Percentiles rank a stretch among this genome's conserved stretches.
phyloP scores from a whole-genome alignment of 2,113 vertebrate species.

The Mystacornis crossleyi region DNA sequence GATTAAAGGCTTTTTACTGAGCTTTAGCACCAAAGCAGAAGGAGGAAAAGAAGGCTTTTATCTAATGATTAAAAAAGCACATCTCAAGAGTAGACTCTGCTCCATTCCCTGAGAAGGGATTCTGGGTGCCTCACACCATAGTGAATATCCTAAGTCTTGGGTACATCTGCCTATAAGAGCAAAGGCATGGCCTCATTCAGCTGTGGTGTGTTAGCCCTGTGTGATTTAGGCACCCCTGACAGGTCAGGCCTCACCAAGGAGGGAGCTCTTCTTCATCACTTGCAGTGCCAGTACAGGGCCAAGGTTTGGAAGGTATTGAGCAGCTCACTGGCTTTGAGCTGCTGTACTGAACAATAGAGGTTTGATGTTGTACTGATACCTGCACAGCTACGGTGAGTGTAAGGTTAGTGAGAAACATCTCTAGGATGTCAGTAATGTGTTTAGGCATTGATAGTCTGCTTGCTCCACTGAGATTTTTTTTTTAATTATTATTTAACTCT shows the following conservation, averaged over 20 bases:
- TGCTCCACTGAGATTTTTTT: not conserved
- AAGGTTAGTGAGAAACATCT: not conserved
- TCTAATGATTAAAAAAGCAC: not conserved
- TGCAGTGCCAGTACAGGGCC: not conserved
- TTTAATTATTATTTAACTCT: not conserved
- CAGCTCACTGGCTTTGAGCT: not conserved
- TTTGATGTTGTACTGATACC: not conserved
- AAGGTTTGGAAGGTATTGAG: not conserved
- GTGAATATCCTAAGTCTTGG: not conserved
- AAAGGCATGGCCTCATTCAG: not conserved
- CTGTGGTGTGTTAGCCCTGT: fast-evolving
- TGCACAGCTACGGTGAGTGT: not conserved
- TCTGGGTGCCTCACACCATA: not conserved
- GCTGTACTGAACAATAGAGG: not conserved
- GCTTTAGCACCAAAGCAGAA: not conserved
- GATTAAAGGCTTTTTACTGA: constrained; percentile 8
- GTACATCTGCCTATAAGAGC: not conserved
- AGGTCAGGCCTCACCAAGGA: not conserved
- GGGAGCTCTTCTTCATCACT: not conserved
- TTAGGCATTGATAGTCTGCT: not conserved
- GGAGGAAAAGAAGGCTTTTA: not conserved
- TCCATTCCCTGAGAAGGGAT: not conserved
- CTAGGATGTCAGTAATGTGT: not conserved
- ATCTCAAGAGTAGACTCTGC: not conserved
- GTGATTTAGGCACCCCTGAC: not conserved